Evolutionary conservation across 2,888 invertebrate species (phyloP), one percentile per base, ranked within the genome.

Genomic region (Drosophila sordidula): DNA sequence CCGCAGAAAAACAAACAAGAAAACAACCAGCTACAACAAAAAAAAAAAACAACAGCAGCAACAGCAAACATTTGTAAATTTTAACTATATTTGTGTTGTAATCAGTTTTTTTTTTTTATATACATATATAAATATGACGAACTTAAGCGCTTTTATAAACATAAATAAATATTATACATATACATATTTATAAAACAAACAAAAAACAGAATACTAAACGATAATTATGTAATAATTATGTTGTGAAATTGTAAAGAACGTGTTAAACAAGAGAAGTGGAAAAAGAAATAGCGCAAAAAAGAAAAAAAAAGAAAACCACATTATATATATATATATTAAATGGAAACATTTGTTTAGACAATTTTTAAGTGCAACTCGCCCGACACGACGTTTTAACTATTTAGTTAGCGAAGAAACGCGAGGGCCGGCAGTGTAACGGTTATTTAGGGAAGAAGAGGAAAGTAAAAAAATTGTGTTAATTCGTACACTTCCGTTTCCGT

Each of bases 191-290:
- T 55, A 50, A 22, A 18, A 56, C 2, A 51, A n/a, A n/a, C n/a
- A n/a, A 18, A 26, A 4, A 38, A 25, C 14, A 45, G 22, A 26
- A 46, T 38, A 41, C 34, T 76, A 72, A 73, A 62, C 73, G 42
- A 77, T 78, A 78, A 78, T 84, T 80, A 80, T 75, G 51, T 66
- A 84, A 75, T 75, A 84, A 84, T 82, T 87, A 80, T 80, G 75
- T 82, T 82, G 81, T 83, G 75, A 82, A 86, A 49, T 57, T 68
- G 73, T 75, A 72, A 76, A 68, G 65, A 70, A 50, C 39, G 42
- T 73, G 75, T 73, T 75, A 64, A 67, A 44, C 44, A 14, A 50
- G 32, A 44, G 39, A 57, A 12, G 6, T 26, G 1, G 14, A 45
- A 41, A 47, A 58, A n/a, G 34, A 70, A 68, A 84, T 73, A 76